Evolutionary conservation across 2,888 invertebrate species (phyloP).

Genomic region (Mylabris sibirica): DNA sequence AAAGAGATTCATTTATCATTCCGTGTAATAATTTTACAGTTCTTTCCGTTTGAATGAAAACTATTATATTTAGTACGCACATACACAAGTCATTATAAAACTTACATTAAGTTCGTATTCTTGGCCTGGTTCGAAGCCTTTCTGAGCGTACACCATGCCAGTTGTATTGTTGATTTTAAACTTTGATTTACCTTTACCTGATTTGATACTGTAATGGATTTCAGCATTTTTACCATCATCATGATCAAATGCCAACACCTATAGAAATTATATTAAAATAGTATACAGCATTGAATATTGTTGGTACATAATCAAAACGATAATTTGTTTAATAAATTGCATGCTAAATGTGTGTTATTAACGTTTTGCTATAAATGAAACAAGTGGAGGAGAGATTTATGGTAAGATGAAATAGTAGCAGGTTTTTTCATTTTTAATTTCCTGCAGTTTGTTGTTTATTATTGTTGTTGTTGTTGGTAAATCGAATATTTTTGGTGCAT

Average conservation of each 20-base stretch:
- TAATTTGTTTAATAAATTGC: constrained; percentile 4
- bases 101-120: constrained; percentile 73
- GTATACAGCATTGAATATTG: not conserved
- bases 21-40: not conserved
- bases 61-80: not conserved
- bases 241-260: constrained; percentile 84
- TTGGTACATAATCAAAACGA: not conserved
- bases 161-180: constrained; percentile 84
- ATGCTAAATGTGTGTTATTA: constrained; percentile 1
- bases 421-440: not conserved
- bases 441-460: not conserved
- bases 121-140: constrained; percentile 73
- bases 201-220: constrained; percentile 81
- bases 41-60: not conserved
- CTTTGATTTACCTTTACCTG: constrained; percentile 78
- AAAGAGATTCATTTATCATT: not conserved
- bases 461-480: not conserved
- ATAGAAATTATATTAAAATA: constrained; percentile 15
- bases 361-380: not conserved
- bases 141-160: constrained; percentile 82
- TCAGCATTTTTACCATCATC: constrained; percentile 85
- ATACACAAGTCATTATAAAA: constrained; percentile 25
- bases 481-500: not conserved
- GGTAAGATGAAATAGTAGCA: not conserved
- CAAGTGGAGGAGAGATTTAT: no score